Percentiles rank a stretch among this genome's conserved stretches.
phyloP scores from a whole-genome alignment of 2,888 invertebrate species.

The Lasioglossum figueresi region DNA sequence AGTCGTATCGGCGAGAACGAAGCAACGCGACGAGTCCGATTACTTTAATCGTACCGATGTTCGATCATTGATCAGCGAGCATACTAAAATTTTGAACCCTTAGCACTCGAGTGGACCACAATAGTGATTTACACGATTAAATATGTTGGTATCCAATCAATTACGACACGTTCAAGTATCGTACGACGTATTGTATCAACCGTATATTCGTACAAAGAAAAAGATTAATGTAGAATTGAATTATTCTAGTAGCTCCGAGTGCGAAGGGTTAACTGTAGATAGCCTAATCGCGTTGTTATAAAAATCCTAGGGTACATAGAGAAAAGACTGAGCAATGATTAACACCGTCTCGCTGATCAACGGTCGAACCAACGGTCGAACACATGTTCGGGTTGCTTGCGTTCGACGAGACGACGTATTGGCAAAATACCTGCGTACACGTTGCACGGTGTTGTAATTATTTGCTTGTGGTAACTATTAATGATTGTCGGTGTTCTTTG shows the following conservation, averaged over 20 bases:
- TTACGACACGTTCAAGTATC: too few species aligned
- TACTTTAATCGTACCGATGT: background rate
- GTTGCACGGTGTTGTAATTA: slow-evolving; percentile 61
- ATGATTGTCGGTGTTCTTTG: background rate
- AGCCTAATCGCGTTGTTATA: background rate
- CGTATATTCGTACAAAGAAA: too few species aligned
- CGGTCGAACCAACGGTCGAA: background rate
- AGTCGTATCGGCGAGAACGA: slow-evolving; percentile 12
- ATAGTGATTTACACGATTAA: too few species aligned
- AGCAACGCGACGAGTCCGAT: slow-evolving; percentile 20
- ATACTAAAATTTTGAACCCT: background rate
- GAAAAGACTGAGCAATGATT: background rate
- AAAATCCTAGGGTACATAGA: background rate
- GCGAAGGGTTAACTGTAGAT: too few species aligned
- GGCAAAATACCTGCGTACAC: slow-evolving; percentile 63
- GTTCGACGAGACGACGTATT: slow-evolving; percentile 53
- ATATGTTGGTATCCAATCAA: too few species aligned
- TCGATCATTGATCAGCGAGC: background rate
- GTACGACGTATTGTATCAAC: too few species aligned
- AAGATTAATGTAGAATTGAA: too few species aligned
- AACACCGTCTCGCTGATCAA: background rate
- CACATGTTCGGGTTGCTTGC: slow-evolving; percentile 22
- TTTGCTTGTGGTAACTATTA: slow-evolving; percentile 11
- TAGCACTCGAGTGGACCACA: too few species aligned
- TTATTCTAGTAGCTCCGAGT: too few species aligned